These are phyloP conservation scores for Eulemur rubriventer DNA, from an alignment of 2,797 vertebrate genomes.

Conservation along the genomic window DNA sequence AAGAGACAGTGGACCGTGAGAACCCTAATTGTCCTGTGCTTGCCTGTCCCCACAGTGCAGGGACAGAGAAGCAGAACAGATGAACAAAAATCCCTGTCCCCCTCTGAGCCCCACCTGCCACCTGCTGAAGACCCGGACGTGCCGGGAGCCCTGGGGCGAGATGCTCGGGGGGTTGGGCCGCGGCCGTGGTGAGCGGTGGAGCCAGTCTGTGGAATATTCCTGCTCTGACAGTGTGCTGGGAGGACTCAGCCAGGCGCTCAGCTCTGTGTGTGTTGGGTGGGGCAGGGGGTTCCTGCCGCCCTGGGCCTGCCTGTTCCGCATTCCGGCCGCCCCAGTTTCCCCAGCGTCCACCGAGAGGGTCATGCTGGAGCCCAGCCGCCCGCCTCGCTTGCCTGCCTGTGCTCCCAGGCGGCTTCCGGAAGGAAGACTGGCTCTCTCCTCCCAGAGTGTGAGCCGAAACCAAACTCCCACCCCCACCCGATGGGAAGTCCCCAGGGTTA, in stretches of 20 bases:
- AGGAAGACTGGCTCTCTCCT: neutral
- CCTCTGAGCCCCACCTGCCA: neutral
- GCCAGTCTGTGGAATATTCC: slow-evolving; percentile 34
- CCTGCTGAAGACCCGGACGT: neutral
- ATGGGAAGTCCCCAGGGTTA: neutral
- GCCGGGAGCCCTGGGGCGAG: no score
- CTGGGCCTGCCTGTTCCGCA: rapidly evolving
- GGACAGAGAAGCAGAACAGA: neutral
- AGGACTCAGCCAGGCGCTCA: neutral
- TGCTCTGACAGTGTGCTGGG: neutral
- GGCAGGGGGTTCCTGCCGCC: neutral
- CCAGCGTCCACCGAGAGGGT: neutral
- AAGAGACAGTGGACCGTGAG: neutral
- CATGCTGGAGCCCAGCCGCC: neutral
- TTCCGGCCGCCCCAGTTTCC: rapidly evolving
- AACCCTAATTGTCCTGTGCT: rapidly evolving
- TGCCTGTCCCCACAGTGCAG: rapidly evolving
- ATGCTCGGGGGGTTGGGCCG: slow-evolving; percentile 74
- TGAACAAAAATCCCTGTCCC: no score
- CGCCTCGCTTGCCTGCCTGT: neutral
- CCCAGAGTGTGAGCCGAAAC: neutral
- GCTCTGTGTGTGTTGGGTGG: neutral
- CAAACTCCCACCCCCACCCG: rapidly evolving
- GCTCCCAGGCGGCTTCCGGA: neutral
- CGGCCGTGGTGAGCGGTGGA: slow-evolving; percentile 55